Evolutionary conservation across 2,113 vertebrate species (phyloP).

Genomic region (Sardina pilchardus): DNA sequence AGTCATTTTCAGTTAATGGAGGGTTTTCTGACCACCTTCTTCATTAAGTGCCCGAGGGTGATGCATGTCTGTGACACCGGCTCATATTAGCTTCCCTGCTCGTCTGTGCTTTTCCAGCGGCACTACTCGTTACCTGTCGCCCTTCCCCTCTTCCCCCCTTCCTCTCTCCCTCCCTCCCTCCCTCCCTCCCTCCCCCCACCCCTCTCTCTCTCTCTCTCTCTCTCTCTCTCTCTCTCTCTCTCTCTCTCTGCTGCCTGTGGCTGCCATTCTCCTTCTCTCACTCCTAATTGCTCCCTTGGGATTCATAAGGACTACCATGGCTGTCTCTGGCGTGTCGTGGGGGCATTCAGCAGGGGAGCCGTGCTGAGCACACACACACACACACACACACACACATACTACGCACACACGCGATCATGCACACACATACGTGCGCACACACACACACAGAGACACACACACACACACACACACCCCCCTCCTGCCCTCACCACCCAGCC

Average conservation of each 20-base stretch:
- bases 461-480: slow-evolving; percentile 15
- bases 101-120: slow-evolving; percentile 38
- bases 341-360: slow-evolving; percentile 42
- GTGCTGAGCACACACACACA: slow-evolving; percentile 28
- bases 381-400: slow-evolving; percentile 21
- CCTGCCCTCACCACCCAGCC: not conserved
- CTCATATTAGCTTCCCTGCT: slow-evolving; percentile 42
- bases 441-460: not conserved
- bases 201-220: not conserved
- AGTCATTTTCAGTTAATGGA: slow-evolving; percentile 38
- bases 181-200: not conserved
- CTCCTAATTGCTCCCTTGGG: slow-evolving; percentile 75
- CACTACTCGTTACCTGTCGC: slow-evolving; percentile 53
- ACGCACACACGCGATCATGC: not conserved
- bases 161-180: not conserved
- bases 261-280: slow-evolving; percentile 72
- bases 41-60: slow-evolving; percentile 42
- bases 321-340: slow-evolving; percentile 62
- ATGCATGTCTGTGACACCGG: slow-evolving; percentile 19
- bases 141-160: not conserved
- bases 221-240: slow-evolving; percentile 7
- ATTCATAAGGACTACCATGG: slow-evolving; percentile 64
- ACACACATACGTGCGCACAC: slow-evolving; percentile 20
- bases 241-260: slow-evolving; percentile 49
- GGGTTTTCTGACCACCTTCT: slow-evolving; percentile 40